Conservation (phyloP, 2,888 invertebrate species). For the Xanthia icteritia region DNA sequence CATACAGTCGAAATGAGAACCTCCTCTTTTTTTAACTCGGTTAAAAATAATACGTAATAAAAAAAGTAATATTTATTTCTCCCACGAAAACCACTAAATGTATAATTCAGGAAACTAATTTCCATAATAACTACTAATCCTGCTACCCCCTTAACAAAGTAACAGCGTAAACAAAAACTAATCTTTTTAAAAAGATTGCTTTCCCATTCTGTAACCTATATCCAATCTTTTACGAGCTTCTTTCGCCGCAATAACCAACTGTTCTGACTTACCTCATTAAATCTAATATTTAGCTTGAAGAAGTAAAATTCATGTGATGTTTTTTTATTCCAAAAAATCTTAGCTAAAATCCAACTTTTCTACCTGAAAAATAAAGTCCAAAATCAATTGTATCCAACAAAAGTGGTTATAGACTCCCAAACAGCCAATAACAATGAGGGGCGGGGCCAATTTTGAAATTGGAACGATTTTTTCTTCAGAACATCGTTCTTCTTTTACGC, state of each 20-base stretch:
- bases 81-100: background rate
- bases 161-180: slow-evolving; percentile 10
- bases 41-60: too few species aligned
- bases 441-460: slow-evolving; percentile 88
- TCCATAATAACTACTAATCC: background rate
- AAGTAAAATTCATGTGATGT: slow-evolving; percentile 76
- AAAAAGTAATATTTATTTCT: background rate
- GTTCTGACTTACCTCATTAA: slow-evolving; percentile 64
- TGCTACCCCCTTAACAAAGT: slow-evolving; percentile 2
- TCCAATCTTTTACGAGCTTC: slow-evolving; percentile 53
- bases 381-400: slow-evolving; percentile 48
- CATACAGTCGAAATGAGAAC: too few species aligned
- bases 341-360: slow-evolving; percentile 42
- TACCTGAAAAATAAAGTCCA: slow-evolving; percentile 1
- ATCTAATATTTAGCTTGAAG: slow-evolving; percentile 71
- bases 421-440: slow-evolving; percentile 86
- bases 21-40: too few species aligned
- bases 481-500: slow-evolving; percentile 78
- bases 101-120: background rate
- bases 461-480: slow-evolving; percentile 84
- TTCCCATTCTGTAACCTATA: slow-evolving; percentile 34
- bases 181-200: slow-evolving; percentile 21
- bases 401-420: slow-evolving; percentile 65
- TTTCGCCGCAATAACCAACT: slow-evolving; percentile 60
- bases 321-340: slow-evolving; percentile 54